A percentile compares a stretch with the other conserved stretches of the same genome.
These are phyloP conservation scores for Tenthredo amoena DNA, from an alignment of 2,888 invertebrate genomes.

Conservation along the genomic window DNA sequence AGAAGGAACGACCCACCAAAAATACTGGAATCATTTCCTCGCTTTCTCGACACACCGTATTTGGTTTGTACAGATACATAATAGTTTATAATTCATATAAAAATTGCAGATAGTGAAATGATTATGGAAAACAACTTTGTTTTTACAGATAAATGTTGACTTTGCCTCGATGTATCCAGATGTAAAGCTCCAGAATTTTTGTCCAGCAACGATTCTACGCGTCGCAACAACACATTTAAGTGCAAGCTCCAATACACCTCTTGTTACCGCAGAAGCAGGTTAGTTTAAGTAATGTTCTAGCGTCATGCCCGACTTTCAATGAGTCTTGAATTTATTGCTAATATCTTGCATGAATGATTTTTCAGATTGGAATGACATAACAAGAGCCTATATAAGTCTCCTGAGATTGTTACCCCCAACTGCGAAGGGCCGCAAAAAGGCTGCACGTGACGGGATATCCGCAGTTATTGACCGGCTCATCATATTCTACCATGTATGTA, in stretches of 20 bases:
- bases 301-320: background rate
- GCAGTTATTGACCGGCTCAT: slow-evolving; percentile 18
- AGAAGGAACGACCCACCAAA: slow-evolving; percentile 11
- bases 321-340: slow-evolving; percentile 23
- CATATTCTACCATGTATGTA: slow-evolving; percentile 34
- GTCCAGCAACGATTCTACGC: slow-evolving; percentile 13
- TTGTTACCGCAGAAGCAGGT: slow-evolving; percentile 11
- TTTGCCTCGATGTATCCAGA: slow-evolving; percentile 40
- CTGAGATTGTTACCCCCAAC: slow-evolving; percentile 17
- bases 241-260: slow-evolving; percentile 4
- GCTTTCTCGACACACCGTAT: slow-evolving; percentile 48
- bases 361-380: slow-evolving; percentile 26
- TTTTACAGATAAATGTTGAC: slow-evolving; percentile 45
- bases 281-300: background rate
- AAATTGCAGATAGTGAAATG: background rate
- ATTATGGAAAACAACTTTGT: background rate
- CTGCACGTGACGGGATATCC: slow-evolving; percentile 33
- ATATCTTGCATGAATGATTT: slow-evolving; percentile 25
- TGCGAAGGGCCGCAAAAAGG: slow-evolving; percentile 32
- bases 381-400: slow-evolving; percentile 17
- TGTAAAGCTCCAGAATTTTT: slow-evolving; percentile 38
- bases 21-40: background rate
- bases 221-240: slow-evolving; percentile 24
- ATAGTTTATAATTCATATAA: background rate
- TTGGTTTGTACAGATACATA: slow-evolving; percentile 37